Conservation (phyloP, 2,113 vertebrate genomes). For the Syngnathus typhle region DNA sequence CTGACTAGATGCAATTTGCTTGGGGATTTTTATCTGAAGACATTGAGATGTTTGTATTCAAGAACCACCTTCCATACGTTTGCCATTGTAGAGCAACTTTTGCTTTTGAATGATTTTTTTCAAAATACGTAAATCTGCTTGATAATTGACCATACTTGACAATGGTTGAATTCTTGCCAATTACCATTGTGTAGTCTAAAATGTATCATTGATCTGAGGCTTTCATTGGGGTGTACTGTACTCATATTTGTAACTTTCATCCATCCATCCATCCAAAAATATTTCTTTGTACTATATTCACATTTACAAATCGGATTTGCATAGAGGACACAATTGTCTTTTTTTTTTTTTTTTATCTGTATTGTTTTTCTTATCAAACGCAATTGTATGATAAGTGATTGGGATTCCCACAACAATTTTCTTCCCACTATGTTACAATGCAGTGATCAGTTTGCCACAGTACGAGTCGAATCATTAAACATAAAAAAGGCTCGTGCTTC, state of each 20-base stretch:
- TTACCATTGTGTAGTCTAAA: not conserved
- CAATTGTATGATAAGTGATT: too few relatives aligned
- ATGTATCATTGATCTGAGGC: not conserved
- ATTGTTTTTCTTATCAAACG: not conserved
- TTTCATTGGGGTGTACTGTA: not conserved
- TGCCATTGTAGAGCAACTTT: not conserved
- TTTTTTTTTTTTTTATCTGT: not conserved
- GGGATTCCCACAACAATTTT: not conserved
- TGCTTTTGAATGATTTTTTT: too few relatives aligned
- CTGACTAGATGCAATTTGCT: too few relatives aligned
- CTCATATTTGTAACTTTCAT: not conserved
- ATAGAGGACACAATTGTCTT: not conserved
- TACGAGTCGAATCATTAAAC: too few relatives aligned
- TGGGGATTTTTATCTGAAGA: too few relatives aligned
- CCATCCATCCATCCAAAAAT: too few relatives aligned
- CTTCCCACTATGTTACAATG: not conserved
- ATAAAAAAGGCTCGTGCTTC: not conserved
- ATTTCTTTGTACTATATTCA: not conserved
- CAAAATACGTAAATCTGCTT: too few relatives aligned
- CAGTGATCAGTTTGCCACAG: not conserved
- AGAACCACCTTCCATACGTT: not conserved
- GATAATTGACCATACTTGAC: not conserved
- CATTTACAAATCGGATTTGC: not conserved
- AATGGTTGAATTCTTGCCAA: not conserved
- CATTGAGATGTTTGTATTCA: too few relatives aligned